A percentile compares a stretch with the other conserved stretches of the same genome.
Evolutionary conservation across 2,888 invertebrate genomes (phyloP).

Genomic region (Tanytarsus gracilentus): DNA sequence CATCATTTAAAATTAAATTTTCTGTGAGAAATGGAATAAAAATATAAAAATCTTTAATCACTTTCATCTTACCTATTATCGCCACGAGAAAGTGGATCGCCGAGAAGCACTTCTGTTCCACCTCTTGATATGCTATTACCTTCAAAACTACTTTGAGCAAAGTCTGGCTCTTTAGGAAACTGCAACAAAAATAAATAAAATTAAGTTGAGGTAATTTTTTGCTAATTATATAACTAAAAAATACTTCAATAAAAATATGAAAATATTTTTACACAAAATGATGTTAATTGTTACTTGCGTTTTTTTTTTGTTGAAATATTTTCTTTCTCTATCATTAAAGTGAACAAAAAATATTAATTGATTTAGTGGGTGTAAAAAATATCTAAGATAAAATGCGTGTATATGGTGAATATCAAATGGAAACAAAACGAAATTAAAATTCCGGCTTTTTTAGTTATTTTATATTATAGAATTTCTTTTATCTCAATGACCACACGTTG

Average conservation of each 20-base stretch:
- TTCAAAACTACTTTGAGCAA: conserved; percentile 15
- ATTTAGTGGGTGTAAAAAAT: too few relatives aligned
- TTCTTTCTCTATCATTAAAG: too few relatives aligned
- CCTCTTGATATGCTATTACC: conserved; percentile 32
- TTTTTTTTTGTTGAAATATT: too few relatives aligned
- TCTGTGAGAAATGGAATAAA: background rate
- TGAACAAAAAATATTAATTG: too few relatives aligned
- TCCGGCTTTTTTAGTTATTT: too few relatives aligned
- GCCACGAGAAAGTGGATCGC: conserved; percentile 41
- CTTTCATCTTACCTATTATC: conserved; percentile 37
- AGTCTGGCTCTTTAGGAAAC: conserved; percentile 18
- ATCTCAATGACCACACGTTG: too few relatives aligned
- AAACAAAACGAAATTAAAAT: too few relatives aligned
- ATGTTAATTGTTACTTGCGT: too few relatives aligned
- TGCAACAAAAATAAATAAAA: background rate
- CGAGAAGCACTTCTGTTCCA: conserved; percentile 43
- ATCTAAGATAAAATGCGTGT: too few relatives aligned
- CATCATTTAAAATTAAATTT: conserved; percentile 33
- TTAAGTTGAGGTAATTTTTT: background rate
- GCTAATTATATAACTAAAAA: background rate
- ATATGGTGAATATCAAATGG: too few relatives aligned
- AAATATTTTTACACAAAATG: background rate
- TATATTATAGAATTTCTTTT: too few relatives aligned
- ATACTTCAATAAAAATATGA: background rate
- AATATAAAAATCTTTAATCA: background rate